Percentiles rank a stretch among this genome's conserved stretches.
These are phyloP conservation scores for Phataginus tetradactyla DNA, from an alignment of 2,797 vertebrate genomes.

Conservation along the genomic window DNA sequence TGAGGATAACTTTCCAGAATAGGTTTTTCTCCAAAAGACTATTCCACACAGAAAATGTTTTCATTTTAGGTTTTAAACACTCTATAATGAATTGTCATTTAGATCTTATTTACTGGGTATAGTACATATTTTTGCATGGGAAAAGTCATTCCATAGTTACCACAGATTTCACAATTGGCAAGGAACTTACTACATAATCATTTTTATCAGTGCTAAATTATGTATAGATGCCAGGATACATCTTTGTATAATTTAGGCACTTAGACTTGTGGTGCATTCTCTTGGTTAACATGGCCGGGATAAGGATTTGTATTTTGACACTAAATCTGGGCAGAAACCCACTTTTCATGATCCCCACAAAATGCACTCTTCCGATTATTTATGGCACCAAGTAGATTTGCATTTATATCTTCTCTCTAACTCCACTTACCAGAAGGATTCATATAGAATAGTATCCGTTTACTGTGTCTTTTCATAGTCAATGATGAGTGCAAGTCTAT, in stretches of 20 bases:
- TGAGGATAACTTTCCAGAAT: background rate
- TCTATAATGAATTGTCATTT: background rate
- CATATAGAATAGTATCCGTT: background rate
- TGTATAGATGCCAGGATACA: background rate
- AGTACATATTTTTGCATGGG: background rate
- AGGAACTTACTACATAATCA: background rate
- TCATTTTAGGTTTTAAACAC: background rate
- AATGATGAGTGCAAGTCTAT: background rate
- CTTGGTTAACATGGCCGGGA: background rate
- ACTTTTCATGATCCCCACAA: background rate
- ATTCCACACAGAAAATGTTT: background rate
- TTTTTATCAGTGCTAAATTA: conserved; percentile 32
- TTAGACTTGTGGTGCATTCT: background rate
- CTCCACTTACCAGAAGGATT: background rate
- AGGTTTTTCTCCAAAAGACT: conserved; percentile 28
- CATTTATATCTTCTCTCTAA: background rate
- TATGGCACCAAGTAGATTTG: background rate
- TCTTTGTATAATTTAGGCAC: background rate
- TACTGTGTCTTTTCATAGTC: conserved; percentile 5
- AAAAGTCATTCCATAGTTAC: background rate
- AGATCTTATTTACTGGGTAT: background rate
- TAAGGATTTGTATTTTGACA: conserved; percentile 34
- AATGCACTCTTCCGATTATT: background rate
- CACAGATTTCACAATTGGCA: conserved; percentile 9
- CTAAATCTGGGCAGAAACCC: background rate